Percentiles rank a stretch among this genome's conserved stretches.
These are phyloP conservation scores for Drosophila affinis DNA, from an alignment of 2,888 invertebrate species.

Conservation along the genomic window DNA sequence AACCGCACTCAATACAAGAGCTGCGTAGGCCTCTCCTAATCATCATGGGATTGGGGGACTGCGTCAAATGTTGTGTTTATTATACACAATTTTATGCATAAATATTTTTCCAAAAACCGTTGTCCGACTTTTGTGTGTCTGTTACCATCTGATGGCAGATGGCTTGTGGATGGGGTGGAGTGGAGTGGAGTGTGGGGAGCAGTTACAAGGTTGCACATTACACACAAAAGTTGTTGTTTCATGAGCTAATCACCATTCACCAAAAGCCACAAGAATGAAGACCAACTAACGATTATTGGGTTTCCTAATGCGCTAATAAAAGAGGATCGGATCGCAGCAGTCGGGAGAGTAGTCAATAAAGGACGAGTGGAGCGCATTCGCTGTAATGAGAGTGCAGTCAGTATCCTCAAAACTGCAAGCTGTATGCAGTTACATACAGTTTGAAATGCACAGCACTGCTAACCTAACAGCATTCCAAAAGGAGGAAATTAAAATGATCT, in stretches of 20 bases:
- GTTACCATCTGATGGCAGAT: conserved; percentile 4
- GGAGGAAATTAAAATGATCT: no score
- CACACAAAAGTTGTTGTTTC: conserved; percentile 10
- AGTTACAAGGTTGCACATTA: conserved; percentile 38
- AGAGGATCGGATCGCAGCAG: no score
- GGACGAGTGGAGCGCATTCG: no score
- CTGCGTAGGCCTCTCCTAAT: conserved; percentile 53
- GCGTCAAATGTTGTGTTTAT: conserved; percentile 30
- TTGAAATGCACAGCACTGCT: not conserved
- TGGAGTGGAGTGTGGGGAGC: conserved; percentile 16
- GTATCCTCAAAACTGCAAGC: not conserved
- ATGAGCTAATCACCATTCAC: conserved; percentile 6
- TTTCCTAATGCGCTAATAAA: not conserved
- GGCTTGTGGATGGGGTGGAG: conserved; percentile 17
- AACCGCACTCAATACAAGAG: not conserved
- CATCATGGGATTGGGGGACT: conserved; percentile 15
- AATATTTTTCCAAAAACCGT: conserved; percentile 34
- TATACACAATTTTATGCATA: conserved; percentile 58
- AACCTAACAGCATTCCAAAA: no score
- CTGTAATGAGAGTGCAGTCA: not conserved
- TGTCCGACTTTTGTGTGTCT: conserved; percentile 7
- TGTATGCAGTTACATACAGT: not conserved
- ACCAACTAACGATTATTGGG: not conserved
- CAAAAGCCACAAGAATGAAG: not conserved
- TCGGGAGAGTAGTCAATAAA: no score